A percentile compares a stretch with the other conserved stretches of the same genome.
phyloP scores from a whole-genome alignment of 1,140 invertebrate genomes.

The Thalassaphorura encarpata region DNA sequence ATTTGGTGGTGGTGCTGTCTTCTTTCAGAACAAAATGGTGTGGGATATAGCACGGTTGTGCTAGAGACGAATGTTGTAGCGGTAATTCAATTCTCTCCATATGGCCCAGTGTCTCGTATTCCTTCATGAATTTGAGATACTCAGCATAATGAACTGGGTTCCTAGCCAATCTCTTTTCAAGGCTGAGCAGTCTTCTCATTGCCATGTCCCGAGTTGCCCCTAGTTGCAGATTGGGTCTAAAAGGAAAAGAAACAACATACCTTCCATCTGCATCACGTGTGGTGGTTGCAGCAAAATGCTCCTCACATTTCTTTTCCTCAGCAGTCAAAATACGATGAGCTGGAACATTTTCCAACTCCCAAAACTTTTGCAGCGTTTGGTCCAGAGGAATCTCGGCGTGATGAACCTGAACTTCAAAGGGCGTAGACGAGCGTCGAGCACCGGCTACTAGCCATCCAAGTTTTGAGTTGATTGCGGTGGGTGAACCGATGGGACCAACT shows the following conservation, averaged over 20 bases:
- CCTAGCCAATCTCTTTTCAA: conserved; percentile 26
- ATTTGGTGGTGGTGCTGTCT: conserved; percentile 18
- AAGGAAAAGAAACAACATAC: conserved; percentile 31
- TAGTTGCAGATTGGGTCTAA: conserved; percentile 18
- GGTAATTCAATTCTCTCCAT: conserved; percentile 28
- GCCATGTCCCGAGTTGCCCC: conserved; percentile 23
- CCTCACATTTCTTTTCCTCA: conserved; percentile 27
- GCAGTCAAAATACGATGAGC: not conserved
- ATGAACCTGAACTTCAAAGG: not conserved
- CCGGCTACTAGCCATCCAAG: conserved; percentile 8
- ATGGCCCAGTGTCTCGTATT: conserved; percentile 33
- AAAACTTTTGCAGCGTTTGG: conserved; percentile 32
- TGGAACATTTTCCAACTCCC: conserved; percentile 32
- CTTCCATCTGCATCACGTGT: conserved; percentile 20
- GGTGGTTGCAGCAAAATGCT: conserved; percentile 27
- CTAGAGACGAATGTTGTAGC: conserved; percentile 17
- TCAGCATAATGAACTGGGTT: conserved; percentile 18
- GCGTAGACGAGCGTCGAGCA: not conserved
- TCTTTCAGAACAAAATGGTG: conserved; percentile 28
- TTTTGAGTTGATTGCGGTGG: not conserved
- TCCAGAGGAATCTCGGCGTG: not conserved
- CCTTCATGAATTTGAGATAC: conserved; percentile 34
- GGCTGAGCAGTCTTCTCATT: conserved; percentile 21
- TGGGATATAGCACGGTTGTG: conserved; percentile 28
- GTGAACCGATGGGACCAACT: not conserved